Evolutionary conservation across 2,113 vertebrate species (phyloP).

Genomic region (Ophthalmotilapia sp.): DNA sequence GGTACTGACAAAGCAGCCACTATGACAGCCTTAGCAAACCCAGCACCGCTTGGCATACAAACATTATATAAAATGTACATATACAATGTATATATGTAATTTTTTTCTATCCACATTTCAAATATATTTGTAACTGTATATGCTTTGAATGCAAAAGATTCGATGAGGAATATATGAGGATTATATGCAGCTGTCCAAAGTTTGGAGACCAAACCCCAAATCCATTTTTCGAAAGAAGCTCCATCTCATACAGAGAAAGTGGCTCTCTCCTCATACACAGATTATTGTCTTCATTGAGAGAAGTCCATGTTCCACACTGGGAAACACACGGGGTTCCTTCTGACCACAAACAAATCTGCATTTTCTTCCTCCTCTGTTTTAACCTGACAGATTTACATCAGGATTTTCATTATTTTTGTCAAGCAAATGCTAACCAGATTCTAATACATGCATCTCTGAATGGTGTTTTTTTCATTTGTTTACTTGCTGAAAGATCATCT

Average conservation of each 20-base stretch:
- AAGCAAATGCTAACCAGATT: constrained; percentile 67
- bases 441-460: constrained; percentile 71
- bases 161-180: constrained; percentile 49
- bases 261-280: neutral
- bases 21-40: constrained; percentile 20
- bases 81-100: constrained; percentile 23
- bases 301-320: constrained; percentile 7
- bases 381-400: constrained; percentile 23
- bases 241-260: constrained; percentile 10
- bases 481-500: constrained; percentile 26
- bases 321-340: neutral
- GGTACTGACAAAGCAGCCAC: constrained; percentile 12
- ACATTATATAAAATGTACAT: constrained; percentile 66
- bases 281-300: constrained; percentile 1
- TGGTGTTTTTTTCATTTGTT: constrained; percentile 2
- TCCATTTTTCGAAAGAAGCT: neutral
- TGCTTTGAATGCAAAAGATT: constrained; percentile 56
- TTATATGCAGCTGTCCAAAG: constrained; percentile 37
- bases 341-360: neutral
- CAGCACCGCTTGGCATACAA: constrained; percentile 58
- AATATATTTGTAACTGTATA: constrained; percentile 65
- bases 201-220: constrained; percentile 13
- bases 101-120: constrained; percentile 39
- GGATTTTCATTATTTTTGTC: constrained; percentile 35
- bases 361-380: constrained; percentile 27